A percentile compares a stretch with the other conserved stretches of the same genome.
Evolutionary conservation across 2,113 vertebrate species (phyloP).

Genomic region (Seriola dumerili): DNA sequence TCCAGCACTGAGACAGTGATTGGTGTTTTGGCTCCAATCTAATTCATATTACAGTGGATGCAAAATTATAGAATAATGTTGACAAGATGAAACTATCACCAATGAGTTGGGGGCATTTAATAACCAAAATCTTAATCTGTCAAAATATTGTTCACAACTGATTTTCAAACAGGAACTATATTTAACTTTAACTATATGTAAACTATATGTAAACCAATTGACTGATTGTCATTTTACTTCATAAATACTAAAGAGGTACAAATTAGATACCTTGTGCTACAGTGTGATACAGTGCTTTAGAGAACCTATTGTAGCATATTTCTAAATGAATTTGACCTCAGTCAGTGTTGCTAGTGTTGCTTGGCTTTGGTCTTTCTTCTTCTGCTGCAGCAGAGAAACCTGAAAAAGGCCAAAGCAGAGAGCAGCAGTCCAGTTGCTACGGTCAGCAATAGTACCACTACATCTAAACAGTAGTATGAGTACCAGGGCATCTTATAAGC

Average conservation of each 20-base stretch:
- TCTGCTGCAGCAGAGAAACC: constrained; percentile 64
- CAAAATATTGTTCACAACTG: not conserved
- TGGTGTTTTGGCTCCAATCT: not conserved
- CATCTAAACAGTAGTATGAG: constrained; percentile 75
- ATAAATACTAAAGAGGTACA: not conserved
- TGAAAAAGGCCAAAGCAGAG: constrained; percentile 39
- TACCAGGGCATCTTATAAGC: constrained; percentile 81
- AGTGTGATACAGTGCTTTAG: not conserved
- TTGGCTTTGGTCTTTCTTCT: constrained; percentile 71
- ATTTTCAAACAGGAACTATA: not conserved
- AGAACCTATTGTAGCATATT: not conserved
- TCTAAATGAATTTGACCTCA: not conserved
- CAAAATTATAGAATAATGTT: not conserved
- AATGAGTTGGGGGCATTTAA: not conserved
- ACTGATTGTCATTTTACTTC: not conserved
- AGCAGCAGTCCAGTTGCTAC: constrained; percentile 21
- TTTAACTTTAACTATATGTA: not conserved
- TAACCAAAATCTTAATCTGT: not conserved
- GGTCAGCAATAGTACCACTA: constrained; percentile 63
- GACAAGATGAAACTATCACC: not conserved
- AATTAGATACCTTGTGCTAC: not conserved
- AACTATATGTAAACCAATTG: not conserved
- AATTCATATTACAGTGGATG: not conserved
- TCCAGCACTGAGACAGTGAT: not conserved
- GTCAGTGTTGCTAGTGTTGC: constrained; percentile 72